phyloP scores from a whole-genome alignment of 2,797 vertebrate genomes.

The Anguilla obscura region DNA sequence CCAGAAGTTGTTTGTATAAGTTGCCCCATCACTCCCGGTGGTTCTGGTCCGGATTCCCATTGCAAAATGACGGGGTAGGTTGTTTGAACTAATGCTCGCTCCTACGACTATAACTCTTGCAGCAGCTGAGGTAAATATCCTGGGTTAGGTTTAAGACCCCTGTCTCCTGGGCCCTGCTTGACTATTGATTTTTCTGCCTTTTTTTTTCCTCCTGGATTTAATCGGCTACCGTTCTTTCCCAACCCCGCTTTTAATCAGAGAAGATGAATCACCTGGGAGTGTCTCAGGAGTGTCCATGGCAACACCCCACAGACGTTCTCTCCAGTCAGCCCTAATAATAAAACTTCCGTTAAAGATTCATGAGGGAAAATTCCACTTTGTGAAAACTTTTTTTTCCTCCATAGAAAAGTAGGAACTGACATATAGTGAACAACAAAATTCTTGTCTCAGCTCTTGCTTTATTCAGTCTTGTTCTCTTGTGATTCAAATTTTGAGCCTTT shows the following conservation, averaged over 20 bases:
- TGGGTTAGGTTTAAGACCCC: constrained; percentile 11
- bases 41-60: not conserved
- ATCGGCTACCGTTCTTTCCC: constrained; percentile 4
- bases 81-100: not conserved
- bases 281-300: constrained; percentile 57
- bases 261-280: constrained; percentile 43
- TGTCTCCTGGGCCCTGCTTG: constrained; percentile 2
- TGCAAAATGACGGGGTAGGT: not conserved
- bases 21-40: not conserved
- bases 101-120: not conserved
- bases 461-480: not conserved
- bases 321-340: constrained; percentile 11
- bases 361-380: constrained; percentile 28
- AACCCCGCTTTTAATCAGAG: constrained; percentile 33
- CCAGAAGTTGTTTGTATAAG: not conserved
- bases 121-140: constrained; percentile 14
- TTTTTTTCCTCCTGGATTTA: constrained; percentile 28
- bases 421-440: not conserved
- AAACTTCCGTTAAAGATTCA: constrained; percentile 33
- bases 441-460: not conserved
- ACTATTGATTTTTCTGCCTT: constrained; percentile 23
- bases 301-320: constrained; percentile 57
- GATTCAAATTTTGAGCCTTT: not conserved
- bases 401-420: constrained; percentile 26
- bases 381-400: not conserved